These are phyloP conservation scores for Triplophysa yarkandensis DNA, from an alignment of 2,797 vertebrate species.

Conservation along the genomic window DNA sequence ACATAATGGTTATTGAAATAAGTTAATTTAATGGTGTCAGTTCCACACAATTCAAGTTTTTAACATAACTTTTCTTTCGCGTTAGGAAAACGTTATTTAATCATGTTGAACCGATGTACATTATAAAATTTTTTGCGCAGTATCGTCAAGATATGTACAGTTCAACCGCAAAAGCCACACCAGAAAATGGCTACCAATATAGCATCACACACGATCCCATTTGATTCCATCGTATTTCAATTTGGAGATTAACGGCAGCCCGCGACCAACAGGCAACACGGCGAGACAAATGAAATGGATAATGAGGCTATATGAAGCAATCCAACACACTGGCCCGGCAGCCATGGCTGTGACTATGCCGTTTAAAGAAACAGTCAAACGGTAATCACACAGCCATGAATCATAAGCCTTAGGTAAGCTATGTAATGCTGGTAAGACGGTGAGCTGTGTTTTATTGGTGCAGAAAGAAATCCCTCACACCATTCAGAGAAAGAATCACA, in stretches of 20 bases:
- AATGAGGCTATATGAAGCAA: conserved; percentile 50
- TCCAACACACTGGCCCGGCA: conserved; percentile 46
- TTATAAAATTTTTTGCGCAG: not conserved
- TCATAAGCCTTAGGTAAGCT: conserved; percentile 84
- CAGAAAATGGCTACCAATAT: not conserved
- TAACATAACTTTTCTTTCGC: no score
- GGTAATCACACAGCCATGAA: conserved; percentile 80
- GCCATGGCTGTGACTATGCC: conserved; percentile 67
- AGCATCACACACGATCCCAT: conserved; percentile 13
- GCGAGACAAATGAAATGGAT: conserved; percentile 55
- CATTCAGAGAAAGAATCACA: conserved; percentile 81
- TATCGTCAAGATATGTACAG: conserved; percentile 1
- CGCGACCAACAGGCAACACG: conserved; percentile 40
- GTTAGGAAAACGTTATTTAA: not conserved
- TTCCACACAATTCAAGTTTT: no score
- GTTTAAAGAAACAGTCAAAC: conserved; percentile 79
- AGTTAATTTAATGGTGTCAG: no score
- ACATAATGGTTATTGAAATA: no score
- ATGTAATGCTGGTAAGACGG: conserved; percentile 85
- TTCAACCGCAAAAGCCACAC: conserved; percentile 3
- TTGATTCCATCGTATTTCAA: conserved; percentile 45
- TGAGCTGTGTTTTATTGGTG: conserved; percentile 82
- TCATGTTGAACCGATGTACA: not conserved
- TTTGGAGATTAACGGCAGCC: conserved; percentile 49
- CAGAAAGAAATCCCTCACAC: conserved; percentile 79